Evolutionary conservation across 2,797 vertebrate genomes (phyloP).

Genomic region (Myioborus miniatus): DNA sequence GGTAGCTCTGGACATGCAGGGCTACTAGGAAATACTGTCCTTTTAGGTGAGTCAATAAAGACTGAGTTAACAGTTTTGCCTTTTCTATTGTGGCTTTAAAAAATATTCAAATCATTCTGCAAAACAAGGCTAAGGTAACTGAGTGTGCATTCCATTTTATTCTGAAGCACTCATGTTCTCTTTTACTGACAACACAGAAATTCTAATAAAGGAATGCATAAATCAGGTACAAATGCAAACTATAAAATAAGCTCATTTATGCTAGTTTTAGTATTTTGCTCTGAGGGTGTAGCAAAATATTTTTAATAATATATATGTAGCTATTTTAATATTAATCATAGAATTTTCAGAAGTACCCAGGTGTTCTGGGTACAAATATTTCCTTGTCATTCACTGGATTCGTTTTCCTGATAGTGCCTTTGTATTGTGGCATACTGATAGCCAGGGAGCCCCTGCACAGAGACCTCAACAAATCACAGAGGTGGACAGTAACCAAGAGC

Average conservation of each 20-base stretch:
- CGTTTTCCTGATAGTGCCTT: not conserved
- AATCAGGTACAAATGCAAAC: not conserved
- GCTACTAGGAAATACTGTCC: not conserved
- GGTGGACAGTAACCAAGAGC: fast-evolving
- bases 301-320: not conserved
- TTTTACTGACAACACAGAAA: not conserved
- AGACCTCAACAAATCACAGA: not conserved
- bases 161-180: not conserved
- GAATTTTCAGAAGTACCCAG: not conserved
- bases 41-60: not conserved
- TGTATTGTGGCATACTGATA: not conserved
- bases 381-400: not conserved
- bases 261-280: not conserved
- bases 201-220: not conserved
- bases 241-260: not conserved
- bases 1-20: not conserved
- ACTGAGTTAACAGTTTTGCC: not conserved
- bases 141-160: not conserved
- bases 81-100: not conserved
- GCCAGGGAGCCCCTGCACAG: not conserved
- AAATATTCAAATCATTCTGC: not conserved
- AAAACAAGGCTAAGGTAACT: not conserved
- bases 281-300: not conserved
- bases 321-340: not conserved
- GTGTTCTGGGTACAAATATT: not conserved